phyloP scores from a whole-genome alignment of 1,140 invertebrate genomes.

The Leptinotarsa texana region DNA sequence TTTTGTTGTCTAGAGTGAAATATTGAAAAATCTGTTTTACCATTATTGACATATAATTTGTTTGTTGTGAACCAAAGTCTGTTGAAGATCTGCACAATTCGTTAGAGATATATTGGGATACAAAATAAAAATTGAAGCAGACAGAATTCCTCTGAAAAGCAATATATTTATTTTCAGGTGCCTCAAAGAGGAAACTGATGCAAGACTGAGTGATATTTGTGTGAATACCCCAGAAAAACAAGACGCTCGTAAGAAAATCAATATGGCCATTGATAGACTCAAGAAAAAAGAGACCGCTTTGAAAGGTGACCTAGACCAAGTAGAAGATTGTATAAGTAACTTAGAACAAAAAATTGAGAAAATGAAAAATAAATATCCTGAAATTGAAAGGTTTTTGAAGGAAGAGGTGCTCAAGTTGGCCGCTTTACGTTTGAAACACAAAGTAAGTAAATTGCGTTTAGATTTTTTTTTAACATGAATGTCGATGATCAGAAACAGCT shows the following conservation, averaged over 20 bases:
- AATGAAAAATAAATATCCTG: slow-evolving; percentile 47
- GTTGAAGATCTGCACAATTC: no score
- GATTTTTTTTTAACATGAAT: not conserved
- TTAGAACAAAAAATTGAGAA: slow-evolving; percentile 48
- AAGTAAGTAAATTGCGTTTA: slow-evolving; percentile 20
- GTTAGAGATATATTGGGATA: no score
- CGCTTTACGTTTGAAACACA: slow-evolving; percentile 22
- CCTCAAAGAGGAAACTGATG: slow-evolving; percentile 57
- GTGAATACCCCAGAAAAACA: slow-evolving; percentile 53
- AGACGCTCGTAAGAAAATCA: slow-evolving; percentile 56
- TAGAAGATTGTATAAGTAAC: slow-evolving; percentile 17
- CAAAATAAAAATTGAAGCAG: no score
- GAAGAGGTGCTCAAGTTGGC: slow-evolving; percentile 32
- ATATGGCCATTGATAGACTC: slow-evolving; percentile 56
- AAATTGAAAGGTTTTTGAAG: slow-evolving; percentile 30
- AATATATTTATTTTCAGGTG: slow-evolving; percentile 49
- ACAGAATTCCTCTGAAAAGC: no score
- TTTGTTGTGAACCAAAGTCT: no score
- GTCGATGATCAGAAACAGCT: not conserved
- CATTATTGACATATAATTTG: no score
- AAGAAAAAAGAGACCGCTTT: slow-evolving; percentile 56
- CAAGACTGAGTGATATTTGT: slow-evolving; percentile 55
- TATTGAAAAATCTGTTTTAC: no score
- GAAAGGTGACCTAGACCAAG: slow-evolving; percentile 50
- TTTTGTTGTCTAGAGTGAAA: no score